phyloP scores from a whole-genome alignment of 2,888 invertebrate species.

The Drosophila helvetica region DNA sequence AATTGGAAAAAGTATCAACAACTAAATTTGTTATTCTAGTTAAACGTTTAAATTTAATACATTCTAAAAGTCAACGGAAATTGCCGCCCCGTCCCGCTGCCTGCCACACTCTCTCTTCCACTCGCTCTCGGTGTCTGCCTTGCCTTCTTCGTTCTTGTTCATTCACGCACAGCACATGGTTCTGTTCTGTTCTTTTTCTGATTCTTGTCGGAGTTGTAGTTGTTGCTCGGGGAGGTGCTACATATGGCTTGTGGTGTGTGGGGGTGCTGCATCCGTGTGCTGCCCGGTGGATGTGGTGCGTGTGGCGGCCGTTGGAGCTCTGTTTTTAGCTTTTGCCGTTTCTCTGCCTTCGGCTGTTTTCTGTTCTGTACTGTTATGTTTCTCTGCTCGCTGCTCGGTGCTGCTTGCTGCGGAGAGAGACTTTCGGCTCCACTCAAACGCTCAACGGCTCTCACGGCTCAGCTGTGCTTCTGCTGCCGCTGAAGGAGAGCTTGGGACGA shows the following conservation, averaged over 20 bases:
- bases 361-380: background rate
- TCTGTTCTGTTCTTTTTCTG: slow-evolving; percentile 22
- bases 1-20: slow-evolving; percentile 79
- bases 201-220: slow-evolving; percentile 41
- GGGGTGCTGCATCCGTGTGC: slow-evolving; percentile 4
- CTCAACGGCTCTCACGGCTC: background rate
- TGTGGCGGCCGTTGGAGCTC: slow-evolving; percentile 30
- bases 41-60: slow-evolving; percentile 77
- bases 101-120: slow-evolving; percentile 24
- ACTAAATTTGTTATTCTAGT: slow-evolving; percentile 80
- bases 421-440: slow-evolving; percentile 1
- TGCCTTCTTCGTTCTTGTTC: slow-evolving; percentile 23
- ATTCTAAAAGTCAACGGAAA: slow-evolving; percentile 73
- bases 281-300: slow-evolving; percentile 14
- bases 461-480: slow-evolving; percentile 45
- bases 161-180: slow-evolving; percentile 34
- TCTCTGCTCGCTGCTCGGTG: background rate
- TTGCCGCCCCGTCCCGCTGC: slow-evolving; percentile 64
- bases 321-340: slow-evolving; percentile 4
- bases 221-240: slow-evolving; percentile 33
- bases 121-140: slow-evolving; percentile 18
- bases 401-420: background rate
- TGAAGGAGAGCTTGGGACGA: slow-evolving; percentile 31
- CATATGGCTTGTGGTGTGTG: slow-evolving; percentile 31
- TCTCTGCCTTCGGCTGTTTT: slow-evolving; percentile 5